Percentiles rank a stretch among this genome's conserved stretches.
phyloP scores from a whole-genome alignment of 2,888 invertebrate genomes.

The Bimastos eiseni region DNA sequence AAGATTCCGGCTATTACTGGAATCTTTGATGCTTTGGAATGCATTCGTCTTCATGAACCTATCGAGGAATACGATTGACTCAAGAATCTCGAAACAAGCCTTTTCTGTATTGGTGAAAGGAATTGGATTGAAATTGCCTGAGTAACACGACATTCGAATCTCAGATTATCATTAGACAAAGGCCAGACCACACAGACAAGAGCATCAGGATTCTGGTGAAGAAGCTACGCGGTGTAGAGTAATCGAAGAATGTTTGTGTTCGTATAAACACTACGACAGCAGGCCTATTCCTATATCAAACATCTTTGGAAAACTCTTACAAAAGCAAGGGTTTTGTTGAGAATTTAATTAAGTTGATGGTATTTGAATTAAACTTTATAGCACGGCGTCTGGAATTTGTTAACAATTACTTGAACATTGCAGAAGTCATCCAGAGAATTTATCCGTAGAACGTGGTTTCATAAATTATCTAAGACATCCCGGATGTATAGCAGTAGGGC shows the following conservation, averaged over 20 bases:
- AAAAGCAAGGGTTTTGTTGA: not conserved
- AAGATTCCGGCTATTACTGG: not conserved
- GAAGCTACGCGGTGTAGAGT: not conserved
- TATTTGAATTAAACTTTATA: not conserved
- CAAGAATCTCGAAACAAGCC: no score
- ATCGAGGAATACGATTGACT: not conserved
- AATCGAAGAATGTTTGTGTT: not conserved
- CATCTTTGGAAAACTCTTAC: not conserved
- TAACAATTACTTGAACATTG: not conserved
- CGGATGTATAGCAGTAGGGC: not conserved
- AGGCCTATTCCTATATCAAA: not conserved
- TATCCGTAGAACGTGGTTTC: not conserved
- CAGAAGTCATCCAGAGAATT: not conserved
- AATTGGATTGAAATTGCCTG: not conserved
- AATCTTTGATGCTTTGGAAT: not conserved
- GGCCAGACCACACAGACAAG: not conserved
- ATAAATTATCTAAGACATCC: not conserved
- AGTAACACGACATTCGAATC: not conserved
- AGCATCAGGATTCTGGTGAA: not conserved
- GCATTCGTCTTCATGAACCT: not conserved
- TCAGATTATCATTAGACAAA: not conserved
- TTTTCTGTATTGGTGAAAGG: not conserved
- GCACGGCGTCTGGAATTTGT: not conserved
- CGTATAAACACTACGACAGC: not conserved
- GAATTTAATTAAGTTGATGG: not conserved